These are phyloP conservation scores for Acanthurus tractus DNA, from an alignment of 2,797 vertebrate genomes.

Conservation along the genomic window DNA sequence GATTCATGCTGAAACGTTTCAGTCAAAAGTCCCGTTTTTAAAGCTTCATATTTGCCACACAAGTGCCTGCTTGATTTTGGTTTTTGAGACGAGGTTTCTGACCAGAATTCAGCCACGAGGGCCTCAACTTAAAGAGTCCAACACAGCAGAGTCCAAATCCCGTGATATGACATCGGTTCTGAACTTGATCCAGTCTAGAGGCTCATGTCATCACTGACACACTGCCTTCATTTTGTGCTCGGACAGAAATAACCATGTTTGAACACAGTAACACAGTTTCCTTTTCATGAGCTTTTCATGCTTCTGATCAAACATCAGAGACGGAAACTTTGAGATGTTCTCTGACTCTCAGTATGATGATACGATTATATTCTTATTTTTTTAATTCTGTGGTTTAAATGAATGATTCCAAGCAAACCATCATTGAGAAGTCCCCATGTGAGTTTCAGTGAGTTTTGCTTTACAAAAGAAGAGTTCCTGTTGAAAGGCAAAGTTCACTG, in stretches of 20 bases:
- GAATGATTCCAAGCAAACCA: background rate
- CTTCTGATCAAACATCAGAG: constrained; percentile 2
- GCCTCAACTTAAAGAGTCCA: background rate
- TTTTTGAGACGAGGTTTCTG: background rate
- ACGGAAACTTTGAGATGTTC: background rate
- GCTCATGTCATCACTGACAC: background rate
- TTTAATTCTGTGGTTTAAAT: background rate
- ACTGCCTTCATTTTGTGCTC: background rate
- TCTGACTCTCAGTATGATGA: background rate
- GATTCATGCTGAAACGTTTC: background rate
- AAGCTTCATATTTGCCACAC: background rate
- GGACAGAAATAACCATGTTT: background rate
- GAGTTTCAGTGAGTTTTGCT: background rate
- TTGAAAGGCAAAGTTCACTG: background rate
- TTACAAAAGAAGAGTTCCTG: background rate
- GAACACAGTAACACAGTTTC: background rate
- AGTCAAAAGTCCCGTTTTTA: background rate
- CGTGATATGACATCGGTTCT: background rate
- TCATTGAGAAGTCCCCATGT: no score
- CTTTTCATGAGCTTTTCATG: background rate
- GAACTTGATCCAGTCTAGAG: background rate
- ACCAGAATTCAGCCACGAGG: constrained; percentile 17
- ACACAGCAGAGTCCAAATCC: background rate
- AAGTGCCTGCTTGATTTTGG: background rate
- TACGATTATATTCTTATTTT: background rate